A percentile compares a stretch with the other conserved stretches of the same genome.
Conservation (phyloP, 2,888 invertebrate genomes). For the Synergus itoensis region DNA sequence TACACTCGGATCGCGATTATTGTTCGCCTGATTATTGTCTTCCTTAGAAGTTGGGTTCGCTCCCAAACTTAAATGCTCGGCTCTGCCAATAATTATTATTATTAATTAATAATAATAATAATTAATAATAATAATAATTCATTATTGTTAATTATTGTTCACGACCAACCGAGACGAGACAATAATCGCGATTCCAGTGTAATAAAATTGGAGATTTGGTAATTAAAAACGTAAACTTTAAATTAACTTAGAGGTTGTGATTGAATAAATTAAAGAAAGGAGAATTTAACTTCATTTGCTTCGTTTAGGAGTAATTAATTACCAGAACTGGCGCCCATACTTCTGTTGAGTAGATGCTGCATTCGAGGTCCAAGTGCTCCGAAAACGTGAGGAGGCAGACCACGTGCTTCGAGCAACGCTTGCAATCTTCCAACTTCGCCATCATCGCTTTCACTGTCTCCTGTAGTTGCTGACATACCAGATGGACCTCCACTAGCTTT, state of each 20-base stretch:
- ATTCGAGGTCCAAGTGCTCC: conserved; percentile 97
- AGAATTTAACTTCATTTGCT: neutral
- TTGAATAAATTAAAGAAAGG: neutral
- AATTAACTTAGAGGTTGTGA: neutral
- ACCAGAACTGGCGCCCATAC: conserved; percentile 93
- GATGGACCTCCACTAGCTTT: conserved; percentile 76
- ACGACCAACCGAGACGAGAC: too few species aligned
- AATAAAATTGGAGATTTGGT: neutral
- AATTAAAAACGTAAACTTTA: neutral
- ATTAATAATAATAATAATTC: too few species aligned
- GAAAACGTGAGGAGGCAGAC: conserved; percentile 97
- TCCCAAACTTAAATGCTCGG: too few species aligned
- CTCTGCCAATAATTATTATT: too few species aligned
- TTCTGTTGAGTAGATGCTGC: conserved; percentile 96
- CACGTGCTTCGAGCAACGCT: conserved; percentile 95
- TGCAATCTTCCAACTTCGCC: conserved; percentile 97
- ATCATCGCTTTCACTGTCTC: conserved; percentile 91
- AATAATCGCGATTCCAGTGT: too few species aligned
- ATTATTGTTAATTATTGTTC: too few species aligned
- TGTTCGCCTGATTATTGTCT: too few species aligned
- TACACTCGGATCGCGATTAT: too few species aligned
- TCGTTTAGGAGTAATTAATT: conserved; percentile 65
- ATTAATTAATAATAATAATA: too few species aligned
- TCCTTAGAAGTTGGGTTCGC: too few species aligned
- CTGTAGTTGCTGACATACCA: conserved; percentile 78